Conservation (phyloP, 1,140 invertebrate species). For the Triops longicaudatus region DNA sequence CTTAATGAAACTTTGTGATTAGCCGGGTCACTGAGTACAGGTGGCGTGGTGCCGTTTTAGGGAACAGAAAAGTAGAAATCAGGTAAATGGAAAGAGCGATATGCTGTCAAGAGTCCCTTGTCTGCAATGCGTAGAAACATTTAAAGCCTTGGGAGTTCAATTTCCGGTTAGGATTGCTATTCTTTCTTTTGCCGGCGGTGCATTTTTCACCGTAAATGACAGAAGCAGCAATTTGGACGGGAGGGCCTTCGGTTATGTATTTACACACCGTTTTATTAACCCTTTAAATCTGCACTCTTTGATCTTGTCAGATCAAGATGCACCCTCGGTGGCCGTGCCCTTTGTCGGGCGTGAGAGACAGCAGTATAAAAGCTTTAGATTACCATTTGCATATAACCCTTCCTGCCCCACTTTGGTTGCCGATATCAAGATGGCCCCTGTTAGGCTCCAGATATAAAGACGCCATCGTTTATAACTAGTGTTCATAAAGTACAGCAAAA, state of each 20-base stretch:
- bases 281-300: neutral
- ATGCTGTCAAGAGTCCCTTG: no score
- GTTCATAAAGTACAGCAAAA: no score
- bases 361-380: neutral
- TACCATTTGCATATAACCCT: neutral
- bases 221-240: neutral
- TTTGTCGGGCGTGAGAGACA: neutral
- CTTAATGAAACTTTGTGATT: no score
- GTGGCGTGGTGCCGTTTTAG: no score
- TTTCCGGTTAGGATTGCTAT: no score
- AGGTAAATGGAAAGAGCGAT: no score
- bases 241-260: neutral
- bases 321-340: neutral
- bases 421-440: neutral
- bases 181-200: neutral
- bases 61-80: no score
- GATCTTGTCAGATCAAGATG: neutral
- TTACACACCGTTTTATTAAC: conserved; percentile 11
- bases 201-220: neutral
- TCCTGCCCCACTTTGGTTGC: neutral
- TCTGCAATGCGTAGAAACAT: no score
- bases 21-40: no score
- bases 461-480: neutral
- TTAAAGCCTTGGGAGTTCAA: no score
- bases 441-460: neutral